Conservation (phyloP, 2,797 vertebrate species). For the Acridotheres tristis region DNA sequence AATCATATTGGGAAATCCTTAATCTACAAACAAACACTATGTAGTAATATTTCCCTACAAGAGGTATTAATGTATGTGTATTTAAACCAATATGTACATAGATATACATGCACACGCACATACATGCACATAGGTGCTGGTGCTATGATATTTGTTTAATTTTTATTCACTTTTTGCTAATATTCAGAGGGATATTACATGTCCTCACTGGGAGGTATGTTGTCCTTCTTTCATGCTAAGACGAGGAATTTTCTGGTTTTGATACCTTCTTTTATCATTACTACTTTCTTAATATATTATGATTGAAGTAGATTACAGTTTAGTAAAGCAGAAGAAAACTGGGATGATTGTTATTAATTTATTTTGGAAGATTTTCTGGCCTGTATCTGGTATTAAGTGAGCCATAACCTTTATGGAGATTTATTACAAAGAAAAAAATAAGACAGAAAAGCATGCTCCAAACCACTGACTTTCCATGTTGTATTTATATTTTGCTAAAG, state of each 20-base stretch:
- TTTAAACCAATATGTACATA: neutral
- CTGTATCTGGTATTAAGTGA: neutral
- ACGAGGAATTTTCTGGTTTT: neutral
- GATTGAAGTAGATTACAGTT: neutral
- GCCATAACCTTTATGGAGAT: neutral
- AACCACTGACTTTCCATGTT: neutral
- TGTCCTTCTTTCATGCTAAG: neutral
- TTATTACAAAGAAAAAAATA: neutral
- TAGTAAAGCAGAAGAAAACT: neutral
- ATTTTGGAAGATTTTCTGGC: neutral
- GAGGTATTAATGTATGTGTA: neutral
- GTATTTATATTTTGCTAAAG: neutral
- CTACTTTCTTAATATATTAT: neutral
- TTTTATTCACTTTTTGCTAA: neutral
- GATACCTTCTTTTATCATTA: neutral
- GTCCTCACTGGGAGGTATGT: neutral
- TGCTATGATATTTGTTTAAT: neutral
- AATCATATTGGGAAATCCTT: neutral
- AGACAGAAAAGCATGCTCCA: neutral
- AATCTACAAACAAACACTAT: neutral
- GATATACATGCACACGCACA: accelerated
- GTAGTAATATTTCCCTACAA: neutral
- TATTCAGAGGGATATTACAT: neutral
- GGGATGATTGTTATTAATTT: neutral
- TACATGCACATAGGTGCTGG: accelerated